Base-by-base conservation (phyloP, 2,797 vertebrate genomes). In the Syngnathus rostellatus region DNA sequence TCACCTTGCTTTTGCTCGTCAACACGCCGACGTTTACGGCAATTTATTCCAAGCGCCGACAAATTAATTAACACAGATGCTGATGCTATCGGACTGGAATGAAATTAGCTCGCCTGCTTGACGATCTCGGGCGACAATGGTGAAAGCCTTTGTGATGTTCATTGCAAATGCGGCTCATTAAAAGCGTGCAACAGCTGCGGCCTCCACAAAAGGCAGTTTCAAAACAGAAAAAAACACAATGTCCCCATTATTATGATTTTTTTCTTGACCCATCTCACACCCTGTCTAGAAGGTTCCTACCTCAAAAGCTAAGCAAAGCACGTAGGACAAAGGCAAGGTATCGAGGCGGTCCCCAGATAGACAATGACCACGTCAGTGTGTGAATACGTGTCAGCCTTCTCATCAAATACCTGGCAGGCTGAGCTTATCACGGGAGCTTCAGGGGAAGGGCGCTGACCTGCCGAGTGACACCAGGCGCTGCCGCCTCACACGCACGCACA, bases 381-480 rank as follows among this genome's bases (percentile, higher is more conserved):
- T 74, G 63, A 65, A 51, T 69, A 63, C 68, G 76, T 77, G 78
- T 66, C 74, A 70, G 68, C n/a, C 86, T 39, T 62, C 72, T 51
- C 87, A 83, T 86, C 88, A 88, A 88, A 76, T 61, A 46, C 58
- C 89, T 80, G 90, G 89, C 92, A 92, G 83, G 72, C 7, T 60
- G 78, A 71, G 82, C 93, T 95, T 95, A 95, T 98, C 94, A 87
- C 80, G 75, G 75, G 67, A 74, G 81, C 83, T 88, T 88, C 92
- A 89, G 91, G 54, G 89, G 85, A 85, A 63, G 66, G 63, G 81
- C 69, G 75, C 82, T 88, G 92, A 92, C 92, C 92, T 91, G 92
- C 83, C 86, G 92, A 91, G 80, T 78, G 81, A 74, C 86, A 68
- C 83, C 84, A 84, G 57, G 75, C 74, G 66, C 25, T 69, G 69